Conservation (phyloP, 2,113 vertebrate genomes). For the Andinoacara biseriatus region DNA sequence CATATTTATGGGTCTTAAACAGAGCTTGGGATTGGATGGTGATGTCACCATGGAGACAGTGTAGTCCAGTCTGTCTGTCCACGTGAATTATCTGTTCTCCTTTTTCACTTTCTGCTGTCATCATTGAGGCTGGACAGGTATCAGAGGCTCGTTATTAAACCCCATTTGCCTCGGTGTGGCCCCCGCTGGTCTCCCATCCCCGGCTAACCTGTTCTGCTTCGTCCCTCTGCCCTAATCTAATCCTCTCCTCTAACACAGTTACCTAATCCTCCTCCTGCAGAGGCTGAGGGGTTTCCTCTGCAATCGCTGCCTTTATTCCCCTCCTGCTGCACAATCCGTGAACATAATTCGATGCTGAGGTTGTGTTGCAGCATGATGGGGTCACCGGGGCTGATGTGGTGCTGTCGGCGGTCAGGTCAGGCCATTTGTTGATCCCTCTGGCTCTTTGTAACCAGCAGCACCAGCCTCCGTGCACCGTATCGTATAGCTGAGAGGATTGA, state of each 20-base stretch:
- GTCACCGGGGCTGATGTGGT: not conserved
- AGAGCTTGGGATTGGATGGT: conserved; percentile 9
- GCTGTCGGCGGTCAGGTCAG: not conserved
- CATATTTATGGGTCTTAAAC: conserved; percentile 18
- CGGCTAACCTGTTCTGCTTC: conserved; percentile 18
- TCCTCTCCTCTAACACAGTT: conserved; percentile 71
- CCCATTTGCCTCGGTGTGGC: not conserved
- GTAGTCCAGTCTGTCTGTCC: not conserved
- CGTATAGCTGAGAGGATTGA: not conserved
- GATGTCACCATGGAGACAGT: not conserved
- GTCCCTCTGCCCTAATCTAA: conserved; percentile 62
- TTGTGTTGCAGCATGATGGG: conserved; percentile 12
- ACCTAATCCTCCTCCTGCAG: conserved; percentile 58
- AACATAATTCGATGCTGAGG: not conserved
- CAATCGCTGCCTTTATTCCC: conserved; percentile 43
- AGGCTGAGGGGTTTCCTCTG: conserved; percentile 43
- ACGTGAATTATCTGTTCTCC: not conserved
- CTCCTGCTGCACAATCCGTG: not conserved
- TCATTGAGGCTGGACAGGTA: not conserved
- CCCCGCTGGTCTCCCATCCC: conserved; percentile 2
- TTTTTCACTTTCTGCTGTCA: not conserved
- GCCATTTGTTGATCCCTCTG: conserved; percentile 4
- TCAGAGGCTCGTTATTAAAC: not conserved
- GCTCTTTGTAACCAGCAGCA: not conserved
- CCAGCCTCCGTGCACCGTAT: not conserved